A percentile compares a stretch with the other conserved stretches of the same genome.
Conservation (phyloP, 2,797 vertebrate species). For the Varecia variegata region DNA sequence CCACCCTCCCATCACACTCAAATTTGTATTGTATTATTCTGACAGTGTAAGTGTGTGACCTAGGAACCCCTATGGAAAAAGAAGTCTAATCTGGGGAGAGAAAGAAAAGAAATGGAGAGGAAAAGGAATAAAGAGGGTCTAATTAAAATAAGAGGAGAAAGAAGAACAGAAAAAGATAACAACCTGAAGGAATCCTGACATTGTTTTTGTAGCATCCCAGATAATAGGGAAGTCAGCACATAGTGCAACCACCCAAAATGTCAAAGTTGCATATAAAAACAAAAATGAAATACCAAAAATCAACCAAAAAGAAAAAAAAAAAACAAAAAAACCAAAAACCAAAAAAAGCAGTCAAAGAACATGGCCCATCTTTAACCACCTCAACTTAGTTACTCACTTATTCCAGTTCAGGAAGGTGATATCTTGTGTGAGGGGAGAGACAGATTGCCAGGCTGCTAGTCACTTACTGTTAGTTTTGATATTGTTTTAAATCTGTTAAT, state of each 20-base stretch:
- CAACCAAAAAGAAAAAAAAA: neutral
- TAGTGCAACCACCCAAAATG: fast-evolving
- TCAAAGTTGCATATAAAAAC: neutral
- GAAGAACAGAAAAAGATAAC: neutral
- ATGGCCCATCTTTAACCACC: no score
- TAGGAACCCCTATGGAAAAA: neutral
- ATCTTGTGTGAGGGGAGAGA: neutral
- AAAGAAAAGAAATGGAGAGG: fast-evolving
- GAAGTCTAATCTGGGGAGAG: neutral
- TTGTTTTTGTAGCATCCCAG: neutral
- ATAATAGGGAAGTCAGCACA: neutral
- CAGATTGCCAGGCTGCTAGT: neutral
- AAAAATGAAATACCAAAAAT: neutral
- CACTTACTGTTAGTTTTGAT: neutral
- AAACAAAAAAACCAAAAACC: neutral
- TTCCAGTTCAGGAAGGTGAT: neutral
- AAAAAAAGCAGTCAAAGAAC: neutral
- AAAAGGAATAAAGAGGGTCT: neutral
- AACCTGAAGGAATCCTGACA: neutral
- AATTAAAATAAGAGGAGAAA: neutral
- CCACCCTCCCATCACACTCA: neutral
- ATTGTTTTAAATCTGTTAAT: neutral
- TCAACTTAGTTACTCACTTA: neutral
- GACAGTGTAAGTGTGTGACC: neutral
- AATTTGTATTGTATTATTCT: neutral